Percentiles rank a stretch among this genome's conserved stretches.
Evolutionary conservation across 2,888 invertebrate genomes (phyloP).

Genomic region (Ennomos quercinarius): DNA sequence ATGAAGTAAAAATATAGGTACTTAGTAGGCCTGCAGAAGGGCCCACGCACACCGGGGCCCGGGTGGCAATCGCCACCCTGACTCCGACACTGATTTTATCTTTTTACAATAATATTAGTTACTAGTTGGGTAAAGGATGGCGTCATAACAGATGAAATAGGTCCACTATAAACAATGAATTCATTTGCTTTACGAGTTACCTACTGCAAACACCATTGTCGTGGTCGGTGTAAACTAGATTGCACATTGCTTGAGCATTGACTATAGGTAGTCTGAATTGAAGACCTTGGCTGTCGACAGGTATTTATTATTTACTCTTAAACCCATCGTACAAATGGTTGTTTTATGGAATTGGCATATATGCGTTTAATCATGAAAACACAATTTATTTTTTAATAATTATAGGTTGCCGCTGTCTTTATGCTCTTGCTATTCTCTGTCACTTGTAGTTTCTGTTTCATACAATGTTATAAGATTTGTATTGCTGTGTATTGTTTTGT

Average conservation of each 20-base stretch:
- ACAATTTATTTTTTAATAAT: too few species aligned
- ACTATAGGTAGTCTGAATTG: constrained; percentile 6
- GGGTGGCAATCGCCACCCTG: too few species aligned
- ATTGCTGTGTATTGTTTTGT: neutral
- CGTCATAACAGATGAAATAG: too few species aligned
- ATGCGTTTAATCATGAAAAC: neutral
- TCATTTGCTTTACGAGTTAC: constrained; percentile 15
- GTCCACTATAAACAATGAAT: neutral
- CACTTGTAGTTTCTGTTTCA: too few species aligned
- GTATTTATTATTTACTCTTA: neutral
- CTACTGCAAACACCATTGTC: constrained; percentile 5
- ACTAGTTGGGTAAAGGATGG: too few species aligned
- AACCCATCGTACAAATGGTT: constrained; percentile 4
- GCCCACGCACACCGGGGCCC: too few species aligned
- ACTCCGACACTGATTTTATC: too few species aligned
- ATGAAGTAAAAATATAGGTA: too few species aligned
- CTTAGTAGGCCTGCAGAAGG: too few species aligned
- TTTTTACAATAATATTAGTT: too few species aligned
- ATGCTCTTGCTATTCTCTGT: neutral
- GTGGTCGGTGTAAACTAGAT: constrained; percentile 11
- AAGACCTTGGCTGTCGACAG: constrained; percentile 7
- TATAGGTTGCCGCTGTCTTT: too few species aligned
- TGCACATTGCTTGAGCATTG: constrained; percentile 12
- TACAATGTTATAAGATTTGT: neutral
- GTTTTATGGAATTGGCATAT: constrained; percentile 14